Conservation (phyloP, 1,140 invertebrate genomes). For the Leucophenga varia region DNA sequence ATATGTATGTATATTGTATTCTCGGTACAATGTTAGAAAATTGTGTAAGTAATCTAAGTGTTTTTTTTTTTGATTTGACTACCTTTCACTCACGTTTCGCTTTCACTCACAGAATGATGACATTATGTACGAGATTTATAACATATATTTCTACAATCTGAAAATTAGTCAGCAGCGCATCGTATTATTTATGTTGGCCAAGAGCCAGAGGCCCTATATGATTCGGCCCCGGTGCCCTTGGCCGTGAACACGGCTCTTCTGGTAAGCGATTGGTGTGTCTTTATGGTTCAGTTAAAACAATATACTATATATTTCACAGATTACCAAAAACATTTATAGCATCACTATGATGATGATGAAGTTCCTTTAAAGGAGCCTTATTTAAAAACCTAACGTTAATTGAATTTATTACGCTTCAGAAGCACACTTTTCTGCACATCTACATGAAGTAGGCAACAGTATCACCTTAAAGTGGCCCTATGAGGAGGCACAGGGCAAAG, state of each 20-base stretch:
- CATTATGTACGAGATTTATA: constrained; percentile 25
- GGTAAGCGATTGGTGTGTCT: constrained; percentile 9
- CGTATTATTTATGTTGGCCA: constrained; percentile 22
- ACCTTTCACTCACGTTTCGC: neutral
- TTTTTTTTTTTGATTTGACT: neutral
- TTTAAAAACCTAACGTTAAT: constrained; percentile 14
- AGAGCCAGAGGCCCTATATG: constrained; percentile 14
- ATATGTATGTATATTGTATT: constrained; percentile 29
- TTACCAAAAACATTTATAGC: constrained; percentile 37
- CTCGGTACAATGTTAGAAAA: constrained; percentile 25
- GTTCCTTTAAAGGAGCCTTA: too few species aligned
- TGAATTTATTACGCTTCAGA: constrained; percentile 39
- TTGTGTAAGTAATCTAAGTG: constrained; percentile 17
- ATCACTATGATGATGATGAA: constrained; percentile 38
- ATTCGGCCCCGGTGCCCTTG: constrained; percentile 26
- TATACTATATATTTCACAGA: constrained; percentile 6
- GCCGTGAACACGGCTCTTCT: constrained; percentile 25
- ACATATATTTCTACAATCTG: constrained; percentile 30
- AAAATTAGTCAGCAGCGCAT: constrained; percentile 15
- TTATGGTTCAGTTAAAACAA: neutral
- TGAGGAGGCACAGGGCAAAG: constrained; percentile 12
- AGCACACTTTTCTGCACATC: constrained; percentile 18
- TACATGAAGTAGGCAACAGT: constrained; percentile 2
- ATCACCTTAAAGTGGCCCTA: neutral
- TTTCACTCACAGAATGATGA: constrained; percentile 11